These are phyloP conservation scores for Cricetomys ansorgei DNA, from an alignment of 2,113 vertebrate genomes.

Conservation along the genomic window DNA sequence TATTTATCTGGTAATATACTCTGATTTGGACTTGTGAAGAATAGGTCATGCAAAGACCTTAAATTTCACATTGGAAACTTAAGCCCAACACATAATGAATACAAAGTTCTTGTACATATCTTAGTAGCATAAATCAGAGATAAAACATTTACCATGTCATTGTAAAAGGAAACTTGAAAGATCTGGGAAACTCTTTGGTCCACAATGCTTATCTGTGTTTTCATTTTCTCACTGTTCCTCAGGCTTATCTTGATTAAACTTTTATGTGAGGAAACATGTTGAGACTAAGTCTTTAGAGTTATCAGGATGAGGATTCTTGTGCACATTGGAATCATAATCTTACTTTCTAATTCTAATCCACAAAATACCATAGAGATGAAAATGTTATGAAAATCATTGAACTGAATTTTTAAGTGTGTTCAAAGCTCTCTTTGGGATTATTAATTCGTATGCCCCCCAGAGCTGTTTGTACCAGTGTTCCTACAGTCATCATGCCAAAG, in stretches of 20 bases:
- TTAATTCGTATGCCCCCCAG: neutral
- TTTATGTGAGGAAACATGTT: neutral
- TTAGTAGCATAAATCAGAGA: neutral
- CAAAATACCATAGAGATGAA: neutral
- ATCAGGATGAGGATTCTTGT: neutral
- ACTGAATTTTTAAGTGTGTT: neutral
- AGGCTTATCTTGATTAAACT: neutral
- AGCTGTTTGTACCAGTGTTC: neutral
- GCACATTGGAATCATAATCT: neutral
- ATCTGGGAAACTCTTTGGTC: neutral
- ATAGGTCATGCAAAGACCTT: neutral
- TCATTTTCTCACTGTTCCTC: neutral
- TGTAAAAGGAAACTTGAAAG: neutral
- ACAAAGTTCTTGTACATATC: neutral
- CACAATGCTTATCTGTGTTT: neutral
- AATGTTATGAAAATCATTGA: neutral
- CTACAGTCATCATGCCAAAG: neutral
- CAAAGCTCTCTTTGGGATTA: neutral
- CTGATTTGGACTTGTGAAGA: neutral
- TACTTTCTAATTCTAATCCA: slow-evolving; percentile 14
- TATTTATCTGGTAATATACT: neutral
- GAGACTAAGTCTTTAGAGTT: neutral
- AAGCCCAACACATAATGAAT: neutral
- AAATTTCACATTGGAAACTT: neutral
- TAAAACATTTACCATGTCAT: neutral